Evolutionary conservation across 2,888 invertebrate genomes (phyloP).

Genomic region (Amphipoea lucens): DNA sequence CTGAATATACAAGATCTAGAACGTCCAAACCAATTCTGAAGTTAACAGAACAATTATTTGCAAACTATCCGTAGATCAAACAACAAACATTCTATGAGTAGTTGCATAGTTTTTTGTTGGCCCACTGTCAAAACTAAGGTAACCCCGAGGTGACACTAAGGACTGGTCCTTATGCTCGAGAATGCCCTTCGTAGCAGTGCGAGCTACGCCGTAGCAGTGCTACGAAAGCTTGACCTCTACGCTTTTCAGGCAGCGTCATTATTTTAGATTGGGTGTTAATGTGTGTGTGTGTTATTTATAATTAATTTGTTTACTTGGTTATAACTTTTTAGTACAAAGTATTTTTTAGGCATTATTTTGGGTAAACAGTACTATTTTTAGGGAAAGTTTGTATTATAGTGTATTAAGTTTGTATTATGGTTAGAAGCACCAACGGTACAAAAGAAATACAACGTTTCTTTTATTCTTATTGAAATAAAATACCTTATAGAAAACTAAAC

Average conservation of each 20-base stretch:
- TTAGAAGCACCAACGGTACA: background rate
- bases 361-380: background rate
- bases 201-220: conserved; percentile 35
- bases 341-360: background rate
- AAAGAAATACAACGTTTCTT: background rate
- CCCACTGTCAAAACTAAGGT: background rate
- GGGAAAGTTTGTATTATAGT: background rate
- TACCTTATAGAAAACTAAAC: background rate
- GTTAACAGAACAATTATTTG: no score
- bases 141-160: background rate
- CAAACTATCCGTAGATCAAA: background rate
- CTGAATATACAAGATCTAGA: background rate
- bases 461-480: background rate
- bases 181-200: background rate
- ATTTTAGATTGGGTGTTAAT: background rate
- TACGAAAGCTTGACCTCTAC: conserved; percentile 1
- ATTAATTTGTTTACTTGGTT: background rate
- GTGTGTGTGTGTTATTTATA: no score
- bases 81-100: background rate
- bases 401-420: background rate
- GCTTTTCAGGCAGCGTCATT: background rate
- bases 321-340: background rate
- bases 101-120: background rate
- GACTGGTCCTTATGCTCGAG: background rate
- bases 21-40: background rate